phyloP scores from a whole-genome alignment of 2,888 invertebrate species.

The Diploptera punctata region DNA sequence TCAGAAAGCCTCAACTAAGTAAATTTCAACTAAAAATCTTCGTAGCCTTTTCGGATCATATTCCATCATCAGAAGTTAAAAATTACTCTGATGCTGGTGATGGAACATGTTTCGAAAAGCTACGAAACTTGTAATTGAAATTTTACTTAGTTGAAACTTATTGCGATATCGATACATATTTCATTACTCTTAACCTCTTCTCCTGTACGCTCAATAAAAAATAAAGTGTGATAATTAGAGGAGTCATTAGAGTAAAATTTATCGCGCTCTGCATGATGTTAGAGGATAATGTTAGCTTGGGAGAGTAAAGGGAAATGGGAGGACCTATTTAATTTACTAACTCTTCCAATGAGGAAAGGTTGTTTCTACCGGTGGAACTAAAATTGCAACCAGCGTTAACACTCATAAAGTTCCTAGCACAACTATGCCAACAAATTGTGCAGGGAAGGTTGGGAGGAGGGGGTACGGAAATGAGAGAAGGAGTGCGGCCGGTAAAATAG shows the following conservation, averaged over 20 bases:
- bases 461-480: background rate
- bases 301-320: background rate
- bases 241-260: constrained; percentile 42
- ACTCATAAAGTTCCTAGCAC: constrained; percentile 2
- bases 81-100: too few relatives aligned
- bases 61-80: too few relatives aligned
- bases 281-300: constrained; percentile 13
- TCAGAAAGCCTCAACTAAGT: too few relatives aligned
- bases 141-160: too few relatives aligned
- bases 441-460: background rate
- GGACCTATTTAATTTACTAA: constrained; percentile 13
- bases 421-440: background rate
- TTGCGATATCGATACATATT: too few relatives aligned
- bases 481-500: background rate
- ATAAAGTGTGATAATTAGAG: constrained; percentile 46
- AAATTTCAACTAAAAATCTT: too few relatives aligned
- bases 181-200: too few relatives aligned
- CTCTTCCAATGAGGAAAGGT: constrained; percentile 13
- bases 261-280: constrained; percentile 1
- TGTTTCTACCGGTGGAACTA: background rate
- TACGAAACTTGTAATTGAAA: too few relatives aligned
- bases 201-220: constrained; percentile 40
- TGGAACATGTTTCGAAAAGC: too few relatives aligned
- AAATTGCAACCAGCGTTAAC: constrained; percentile 4
- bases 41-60: too few relatives aligned